These are phyloP conservation scores for Aplysina aerophoba DNA, from an alignment of 37 sponge, comb jelly and placozoan genomes.

Conservation along the genomic window DNA sequence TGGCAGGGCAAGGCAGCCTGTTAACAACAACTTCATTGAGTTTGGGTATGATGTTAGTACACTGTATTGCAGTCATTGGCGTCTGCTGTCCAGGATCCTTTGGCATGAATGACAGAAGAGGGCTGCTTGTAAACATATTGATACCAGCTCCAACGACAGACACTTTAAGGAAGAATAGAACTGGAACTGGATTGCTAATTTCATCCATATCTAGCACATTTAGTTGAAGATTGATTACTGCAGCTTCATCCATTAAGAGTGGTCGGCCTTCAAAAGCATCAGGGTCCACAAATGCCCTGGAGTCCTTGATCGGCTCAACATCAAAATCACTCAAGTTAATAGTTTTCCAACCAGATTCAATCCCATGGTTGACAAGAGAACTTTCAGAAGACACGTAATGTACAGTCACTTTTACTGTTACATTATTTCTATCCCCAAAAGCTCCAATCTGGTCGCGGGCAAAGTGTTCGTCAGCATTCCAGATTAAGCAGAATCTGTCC, in stretches of 20 bases:
- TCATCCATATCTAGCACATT: background rate
- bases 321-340: background rate
- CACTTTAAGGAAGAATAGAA: background rate
- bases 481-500: background rate
- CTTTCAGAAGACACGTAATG: background rate
- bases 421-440: background rate
- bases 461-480: background rate
- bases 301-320: no score
- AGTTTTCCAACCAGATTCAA: background rate
- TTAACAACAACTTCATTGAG: no score
- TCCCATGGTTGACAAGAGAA: background rate
- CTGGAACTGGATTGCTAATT: background rate
- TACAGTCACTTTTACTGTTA: background rate
- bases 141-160: background rate
- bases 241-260: background rate
- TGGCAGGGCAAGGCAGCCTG: background rate
- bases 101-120: constrained; percentile 6
- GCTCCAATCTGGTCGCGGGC: background rate
- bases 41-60: no score
- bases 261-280: no score
- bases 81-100: no score
- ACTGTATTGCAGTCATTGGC: no score
- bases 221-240: background rate
- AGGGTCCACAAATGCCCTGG: no score
- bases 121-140: background rate